phyloP scores from a whole-genome alignment of 2,113 vertebrate genomes.

The Narcine bancroftii region DNA sequence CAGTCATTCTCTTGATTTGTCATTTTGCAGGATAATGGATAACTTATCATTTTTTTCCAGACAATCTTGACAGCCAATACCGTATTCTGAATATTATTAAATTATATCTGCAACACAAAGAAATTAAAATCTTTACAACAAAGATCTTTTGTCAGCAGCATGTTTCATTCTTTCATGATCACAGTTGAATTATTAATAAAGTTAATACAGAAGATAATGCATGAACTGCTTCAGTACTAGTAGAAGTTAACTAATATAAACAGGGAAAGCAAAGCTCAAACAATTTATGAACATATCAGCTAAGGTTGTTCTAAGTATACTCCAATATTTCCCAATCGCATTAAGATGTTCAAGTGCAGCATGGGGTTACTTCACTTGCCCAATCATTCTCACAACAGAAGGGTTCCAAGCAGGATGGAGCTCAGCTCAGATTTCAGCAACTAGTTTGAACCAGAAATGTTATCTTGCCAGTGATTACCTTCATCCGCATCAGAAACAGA shows the following conservation, averaged over 20 bases:
- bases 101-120: background rate
- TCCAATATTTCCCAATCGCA: background rate
- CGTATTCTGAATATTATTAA: background rate
- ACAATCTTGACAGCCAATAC: background rate
- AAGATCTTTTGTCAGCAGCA: constrained; percentile 14
- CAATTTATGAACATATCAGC: background rate
- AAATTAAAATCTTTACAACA: constrained; percentile 3
- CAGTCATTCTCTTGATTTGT: background rate
- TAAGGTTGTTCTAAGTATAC: background rate
- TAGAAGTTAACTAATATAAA: background rate
- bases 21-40: background rate
- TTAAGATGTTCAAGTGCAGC: background rate
- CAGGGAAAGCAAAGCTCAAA: background rate
- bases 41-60: background rate
- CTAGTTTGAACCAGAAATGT: background rate
- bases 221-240: background rate
- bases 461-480: too few relatives aligned
- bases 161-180: background rate
- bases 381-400: background rate
- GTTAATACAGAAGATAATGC: background rate
- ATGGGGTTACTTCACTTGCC: background rate
- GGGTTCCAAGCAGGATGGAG: background rate
- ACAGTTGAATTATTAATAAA: constrained; percentile 7
- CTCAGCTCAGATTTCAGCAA: background rate
- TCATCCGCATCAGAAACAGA: too few relatives aligned